Evolutionary conservation across 2,888 invertebrate species (phyloP), one percentile per base, ranked within the genome.

Genomic region (Dorcus hopei): DNA sequence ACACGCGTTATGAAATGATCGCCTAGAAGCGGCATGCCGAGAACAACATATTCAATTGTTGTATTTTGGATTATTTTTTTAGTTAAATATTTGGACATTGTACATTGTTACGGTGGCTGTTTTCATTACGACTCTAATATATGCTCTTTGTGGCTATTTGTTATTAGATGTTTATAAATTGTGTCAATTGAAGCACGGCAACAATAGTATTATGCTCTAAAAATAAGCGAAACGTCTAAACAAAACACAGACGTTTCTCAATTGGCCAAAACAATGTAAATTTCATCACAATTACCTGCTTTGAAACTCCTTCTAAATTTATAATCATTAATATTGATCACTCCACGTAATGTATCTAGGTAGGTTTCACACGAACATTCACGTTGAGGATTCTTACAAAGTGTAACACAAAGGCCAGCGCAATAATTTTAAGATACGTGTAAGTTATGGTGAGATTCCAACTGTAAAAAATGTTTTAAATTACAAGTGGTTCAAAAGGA

Each of bases 41-140:
- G 45, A 45, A 9, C 45, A 45, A 45, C 45, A 9, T 16, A 59
- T 59, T 59, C 52, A 59, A 59, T 59, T 59, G 55, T 59, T 59
- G 52, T 51, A 52, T 59, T 55, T 55, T 48, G 59, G 56, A 56
- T 56, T 56, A 56, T 50, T 56, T 56, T 51, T 51, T 49, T 49
- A 50, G 49, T 56, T 56, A 55, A 55, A 55, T 55, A 55, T 55
- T 55, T 55, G 48, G 55, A 55, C 55, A 49, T 54, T 40, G 54
- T 41, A n/a, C 41, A 14, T 41, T 41, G 41, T 41, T 41, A 9
- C 41, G 9, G 41, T 14, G 41, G 41, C n/a, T 45, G 45, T 45
- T 45, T 19, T 33, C 26, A 33, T 33, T 23, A 45, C 45, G n/a
- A 11, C 11, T 41, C 41, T n/a, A 41, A 41, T 41, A 41, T 41